Evolutionary conservation across 2,888 invertebrate species (phyloP).

Genomic region (Conops quadrifasciatus): DNA sequence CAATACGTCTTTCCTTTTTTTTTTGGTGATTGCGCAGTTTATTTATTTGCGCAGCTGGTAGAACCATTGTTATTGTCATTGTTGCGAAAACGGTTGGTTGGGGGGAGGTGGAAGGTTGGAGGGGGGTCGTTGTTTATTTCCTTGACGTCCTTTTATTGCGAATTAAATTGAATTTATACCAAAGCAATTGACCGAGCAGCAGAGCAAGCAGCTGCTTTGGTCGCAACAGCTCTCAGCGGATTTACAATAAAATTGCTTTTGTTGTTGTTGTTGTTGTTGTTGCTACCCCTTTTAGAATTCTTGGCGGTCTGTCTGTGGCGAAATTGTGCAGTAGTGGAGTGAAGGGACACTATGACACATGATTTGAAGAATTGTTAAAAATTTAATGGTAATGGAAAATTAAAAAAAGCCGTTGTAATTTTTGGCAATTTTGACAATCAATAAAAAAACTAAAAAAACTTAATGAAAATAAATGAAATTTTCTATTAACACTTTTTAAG

Average conservation of each 20-base stretch:
- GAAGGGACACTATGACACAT: background rate
- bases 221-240: background rate
- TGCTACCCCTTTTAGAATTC: too few species aligned
- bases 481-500: too few species aligned
- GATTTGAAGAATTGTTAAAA: too few species aligned
- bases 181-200: background rate
- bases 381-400: too few species aligned
- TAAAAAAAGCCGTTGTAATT: too few species aligned
- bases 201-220: constrained; percentile 7
- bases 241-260: background rate
- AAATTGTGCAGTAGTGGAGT: background rate
- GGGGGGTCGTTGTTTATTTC: background rate
- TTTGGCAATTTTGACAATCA: too few species aligned
- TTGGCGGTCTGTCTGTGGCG: background rate
- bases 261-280: background rate
- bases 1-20: background rate
- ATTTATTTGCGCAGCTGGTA: constrained; percentile 12
- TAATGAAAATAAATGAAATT: too few species aligned
- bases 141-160: constrained; percentile 21
- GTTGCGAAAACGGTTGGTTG: background rate
- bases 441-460: too few species aligned
- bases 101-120: too few species aligned
- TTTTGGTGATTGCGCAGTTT: constrained; percentile 1
- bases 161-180: background rate
- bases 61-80: constrained; percentile 7